Evolutionary conservation across 1,140 invertebrate species (phyloP).

Genomic region (Eupristina koningsbergeri): DNA sequence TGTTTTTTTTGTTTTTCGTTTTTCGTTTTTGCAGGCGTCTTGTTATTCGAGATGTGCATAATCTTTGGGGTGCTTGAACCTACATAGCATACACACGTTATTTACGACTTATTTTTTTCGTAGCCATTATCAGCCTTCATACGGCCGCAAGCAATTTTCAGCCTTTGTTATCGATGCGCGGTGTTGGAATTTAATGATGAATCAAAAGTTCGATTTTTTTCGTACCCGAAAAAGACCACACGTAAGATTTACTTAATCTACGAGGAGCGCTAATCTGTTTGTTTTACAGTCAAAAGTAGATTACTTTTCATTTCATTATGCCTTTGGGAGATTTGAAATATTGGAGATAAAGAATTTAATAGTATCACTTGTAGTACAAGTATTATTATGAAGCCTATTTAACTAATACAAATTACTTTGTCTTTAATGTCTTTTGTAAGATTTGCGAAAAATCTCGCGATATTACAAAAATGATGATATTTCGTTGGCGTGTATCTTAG

Average conservation of each 20-base stretch:
- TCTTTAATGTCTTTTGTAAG: no score
- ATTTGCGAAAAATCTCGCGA: no score
- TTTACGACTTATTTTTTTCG: constrained; percentile 21
- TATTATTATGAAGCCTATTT: neutral
- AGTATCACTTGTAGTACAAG: neutral
- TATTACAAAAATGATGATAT: no score
- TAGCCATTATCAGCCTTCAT: neutral
- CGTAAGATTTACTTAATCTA: neutral
- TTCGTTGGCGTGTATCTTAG: no score
- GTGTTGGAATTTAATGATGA: constrained; percentile 4
- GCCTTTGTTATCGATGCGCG: neutral
- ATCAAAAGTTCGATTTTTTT: constrained; percentile 1
- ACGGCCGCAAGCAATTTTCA: neutral
- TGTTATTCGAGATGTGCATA: constrained; percentile 14
- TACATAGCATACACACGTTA: neutral
- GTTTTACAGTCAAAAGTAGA: neutral
- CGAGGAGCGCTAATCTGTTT: neutral
- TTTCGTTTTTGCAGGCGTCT: neutral
- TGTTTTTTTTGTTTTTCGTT: no score
- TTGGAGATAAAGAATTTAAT: neutral
- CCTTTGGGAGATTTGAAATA: neutral
- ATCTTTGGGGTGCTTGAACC: constrained; percentile 6
- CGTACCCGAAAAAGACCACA: neutral
- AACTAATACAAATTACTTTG: neutral
- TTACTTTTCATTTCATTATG: neutral